Evolutionary conservation across 2,797 vertebrate genomes (phyloP).

Genomic region (Aphelocoma californica): DNA sequence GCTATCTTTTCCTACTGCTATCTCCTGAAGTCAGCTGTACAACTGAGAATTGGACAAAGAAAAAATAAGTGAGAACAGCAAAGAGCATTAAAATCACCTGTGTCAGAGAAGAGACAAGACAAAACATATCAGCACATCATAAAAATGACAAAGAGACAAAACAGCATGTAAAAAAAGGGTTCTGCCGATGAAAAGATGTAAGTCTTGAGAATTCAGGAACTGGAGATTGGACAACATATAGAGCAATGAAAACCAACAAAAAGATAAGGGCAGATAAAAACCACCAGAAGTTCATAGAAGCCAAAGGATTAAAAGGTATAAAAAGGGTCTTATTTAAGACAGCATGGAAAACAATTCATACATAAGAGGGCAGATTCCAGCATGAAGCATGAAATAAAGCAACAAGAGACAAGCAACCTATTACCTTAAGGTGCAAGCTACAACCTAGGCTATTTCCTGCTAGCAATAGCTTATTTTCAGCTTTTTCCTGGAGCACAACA

Average conservation of each 20-base stretch:
- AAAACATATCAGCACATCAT: background rate
- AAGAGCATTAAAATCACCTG: background rate
- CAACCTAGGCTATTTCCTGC: background rate
- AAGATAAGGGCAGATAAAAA: background rate
- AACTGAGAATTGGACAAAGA: background rate
- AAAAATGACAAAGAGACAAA: background rate
- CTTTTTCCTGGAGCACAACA: background rate
- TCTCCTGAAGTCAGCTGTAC: background rate
- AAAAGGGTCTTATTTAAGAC: background rate
- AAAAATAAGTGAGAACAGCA: background rate
- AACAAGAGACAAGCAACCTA: background rate
- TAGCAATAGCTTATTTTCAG: background rate
- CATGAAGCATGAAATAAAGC: background rate
- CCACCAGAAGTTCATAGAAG: background rate
- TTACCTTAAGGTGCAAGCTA: background rate
- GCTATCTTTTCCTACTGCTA: background rate
- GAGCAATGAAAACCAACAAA: background rate
- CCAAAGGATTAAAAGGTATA: background rate
- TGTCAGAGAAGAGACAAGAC: background rate
- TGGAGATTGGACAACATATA: background rate
- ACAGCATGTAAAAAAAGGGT: background rate
- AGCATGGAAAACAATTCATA: background rate
- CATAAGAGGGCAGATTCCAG: background rate
- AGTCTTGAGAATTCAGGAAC: background rate
- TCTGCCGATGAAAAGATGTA: background rate